Base-by-base conservation (phyloP, 2,113 vertebrate genomes). In the Cottus gobio region DNA sequence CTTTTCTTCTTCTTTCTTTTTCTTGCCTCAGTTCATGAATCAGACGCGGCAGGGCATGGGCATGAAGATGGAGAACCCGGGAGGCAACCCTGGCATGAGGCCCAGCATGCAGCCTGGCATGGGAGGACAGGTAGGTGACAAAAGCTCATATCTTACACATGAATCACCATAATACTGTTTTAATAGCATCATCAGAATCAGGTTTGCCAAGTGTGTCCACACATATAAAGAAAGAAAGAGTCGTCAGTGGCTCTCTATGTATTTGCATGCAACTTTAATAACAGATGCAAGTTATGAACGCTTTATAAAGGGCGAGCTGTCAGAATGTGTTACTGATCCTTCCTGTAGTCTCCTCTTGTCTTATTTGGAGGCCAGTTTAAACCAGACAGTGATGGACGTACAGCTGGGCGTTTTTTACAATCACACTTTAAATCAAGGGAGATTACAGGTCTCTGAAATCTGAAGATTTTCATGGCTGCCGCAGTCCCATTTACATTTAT, bases 21-120 rank as follows among this genome's bases (percentile, higher is more conserved):
- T 87, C 30, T 83, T 48, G 91, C 61, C 13, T 66, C 88, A 99
- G 98, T 98, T 99, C 85, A 94, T 99, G 94, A 99, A 97, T 93
- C 98, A 99, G 95, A 97, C 93, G 4, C 95, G 97, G 60, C 98
- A 97, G 90, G 90, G 91, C 0, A 96, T 98, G 85, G 96, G 94
- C 52, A 96, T 99, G 85, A 99, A 98, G 91, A 96, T 98, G 95
- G 98, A 99, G 79, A 96, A 85, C 70, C 89, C 96, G 0, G 89
- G 93, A 60, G 91, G 93, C 20, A 95, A 90, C 60, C 89, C 89
- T 42, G 90, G 82, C 71, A 94, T 99, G 95, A 96, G 97, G 86
- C 96, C 97, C 3, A 91, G 95, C 62, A 94, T 95, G 92, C 94
- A 95, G 82, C 93, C 92, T 4, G 91, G 91, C 87, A 95, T 95